Conservation (phyloP, 1,140 invertebrate genomes). For the Drosophila pruinosa region DNA sequence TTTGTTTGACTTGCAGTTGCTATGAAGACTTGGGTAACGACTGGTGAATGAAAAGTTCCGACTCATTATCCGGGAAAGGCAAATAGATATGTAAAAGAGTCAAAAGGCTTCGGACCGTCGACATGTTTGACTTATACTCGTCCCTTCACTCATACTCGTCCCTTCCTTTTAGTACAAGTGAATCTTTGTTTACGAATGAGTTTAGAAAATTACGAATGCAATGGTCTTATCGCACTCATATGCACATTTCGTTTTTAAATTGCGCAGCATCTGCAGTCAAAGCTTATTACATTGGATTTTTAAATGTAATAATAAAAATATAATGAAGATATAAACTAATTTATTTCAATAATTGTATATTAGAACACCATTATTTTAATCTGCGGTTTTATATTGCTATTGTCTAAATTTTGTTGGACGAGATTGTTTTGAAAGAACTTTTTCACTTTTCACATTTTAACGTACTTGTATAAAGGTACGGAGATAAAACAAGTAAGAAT, state of each 20-base stretch:
- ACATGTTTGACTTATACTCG: conserved; percentile 57
- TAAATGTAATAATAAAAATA: too few species aligned
- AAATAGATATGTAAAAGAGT: conserved; percentile 15
- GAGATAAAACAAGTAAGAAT: too few species aligned
- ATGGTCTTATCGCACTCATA: background rate
- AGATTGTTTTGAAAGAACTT: too few species aligned
- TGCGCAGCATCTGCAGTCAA: too few species aligned
- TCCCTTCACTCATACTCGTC: conserved; percentile 33
- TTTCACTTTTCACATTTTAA: too few species aligned
- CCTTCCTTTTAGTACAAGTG: conserved; percentile 1
- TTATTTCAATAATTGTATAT: too few species aligned
- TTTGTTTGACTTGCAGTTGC: conserved; percentile 75
- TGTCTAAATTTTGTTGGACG: too few species aligned
- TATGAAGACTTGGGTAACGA: background rate
- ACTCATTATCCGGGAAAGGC: conserved; percentile 52
- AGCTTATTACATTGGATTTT: too few species aligned
- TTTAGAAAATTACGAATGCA: conserved; percentile 59
- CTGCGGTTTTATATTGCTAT: too few species aligned
- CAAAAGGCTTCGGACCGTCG: conserved; percentile 28
- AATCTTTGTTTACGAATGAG: conserved; percentile 64
- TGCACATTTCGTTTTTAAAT: background rate
- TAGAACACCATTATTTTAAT: too few species aligned
- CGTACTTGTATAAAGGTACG: too few species aligned
- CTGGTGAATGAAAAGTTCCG: background rate
- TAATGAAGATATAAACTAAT: too few species aligned